A percentile compares a stretch with the other conserved stretches of the same genome.
These are phyloP conservation scores for Drosophila diplacantha DNA, from an alignment of 2,888 invertebrate species.

Conservation along the genomic window DNA sequence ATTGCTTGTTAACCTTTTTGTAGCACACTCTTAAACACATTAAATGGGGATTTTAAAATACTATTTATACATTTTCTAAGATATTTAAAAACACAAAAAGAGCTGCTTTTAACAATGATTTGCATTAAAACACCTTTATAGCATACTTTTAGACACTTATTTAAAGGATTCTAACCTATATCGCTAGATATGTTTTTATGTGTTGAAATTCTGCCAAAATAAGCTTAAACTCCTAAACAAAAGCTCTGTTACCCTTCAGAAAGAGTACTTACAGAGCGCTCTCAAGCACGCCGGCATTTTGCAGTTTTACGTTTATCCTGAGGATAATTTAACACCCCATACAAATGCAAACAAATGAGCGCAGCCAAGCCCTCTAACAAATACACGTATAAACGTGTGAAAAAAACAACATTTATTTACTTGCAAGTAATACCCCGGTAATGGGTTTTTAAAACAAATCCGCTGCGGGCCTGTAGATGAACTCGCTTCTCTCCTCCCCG, in stretches of 20 bases:
- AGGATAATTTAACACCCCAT: slow-evolving; percentile 70
- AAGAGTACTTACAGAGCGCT: slow-evolving; percentile 1
- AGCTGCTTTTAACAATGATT: too few species aligned
- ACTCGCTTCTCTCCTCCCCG: neutral
- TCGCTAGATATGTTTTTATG: too few species aligned
- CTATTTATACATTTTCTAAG: too few species aligned
- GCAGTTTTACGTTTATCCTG: slow-evolving; percentile 69
- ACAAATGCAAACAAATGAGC: slow-evolving; percentile 71
- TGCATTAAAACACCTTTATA: too few species aligned
- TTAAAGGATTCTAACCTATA: too few species aligned
- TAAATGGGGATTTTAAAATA: too few species aligned
- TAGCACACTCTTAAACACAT: too few species aligned
- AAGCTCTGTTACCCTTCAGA: neutral
- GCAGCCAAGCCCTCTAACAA: slow-evolving; percentile 29
- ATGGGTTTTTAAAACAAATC: slow-evolving; percentile 73
- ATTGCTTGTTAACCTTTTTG: too few species aligned
- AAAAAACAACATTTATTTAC: slow-evolving; percentile 63
- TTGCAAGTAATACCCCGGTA: slow-evolving; percentile 70
- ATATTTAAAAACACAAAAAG: too few species aligned
- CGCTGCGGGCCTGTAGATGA: slow-evolving; percentile 68
- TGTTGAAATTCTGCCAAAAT: too few species aligned
- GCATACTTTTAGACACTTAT: too few species aligned
- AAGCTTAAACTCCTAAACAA: too few species aligned
- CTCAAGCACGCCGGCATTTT: slow-evolving; percentile 59
- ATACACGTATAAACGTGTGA: slow-evolving; percentile 18